Evolutionary conservation across 2,888 invertebrate species (phyloP), one percentile per base, ranked within the genome.

Genomic region (Phrixothrix hirtus): DNA sequence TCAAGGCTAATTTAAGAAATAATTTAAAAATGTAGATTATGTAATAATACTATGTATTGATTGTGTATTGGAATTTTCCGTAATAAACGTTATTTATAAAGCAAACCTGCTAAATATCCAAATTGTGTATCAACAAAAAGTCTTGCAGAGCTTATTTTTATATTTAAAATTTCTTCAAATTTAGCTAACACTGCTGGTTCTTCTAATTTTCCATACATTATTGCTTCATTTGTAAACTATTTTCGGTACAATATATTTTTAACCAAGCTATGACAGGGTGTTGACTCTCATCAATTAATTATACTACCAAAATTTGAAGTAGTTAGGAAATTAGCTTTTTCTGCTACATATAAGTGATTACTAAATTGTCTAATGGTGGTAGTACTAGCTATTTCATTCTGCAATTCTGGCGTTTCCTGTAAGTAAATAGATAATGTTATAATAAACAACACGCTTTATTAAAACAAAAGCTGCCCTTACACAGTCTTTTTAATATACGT

Each of bases 301-400:
- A 32, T 14, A 14, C 4, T 11, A 9, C 12, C 32, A 32, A 32
- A 32, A 32, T 32, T 12, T 2, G 32, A 32, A 9, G 32, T 2
- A 13, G 32, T 32, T 4, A 25, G 25, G 7, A 4, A 7, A 25
- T 25, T 7, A 25, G 25, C 25, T 25, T 25, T 25, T 25, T 32
- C 32, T 11, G 12, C 12, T 11, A 13, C 32, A 14, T 32, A 9
- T 7, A 14, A 10, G 2, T 4, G 14, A 14, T 32, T 32, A 9
- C 32, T 14, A 32, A 32, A 32, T 14, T 32, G 32, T 32, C 32
- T 14, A 9, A 32, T n/a, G n/a, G n/a, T 32, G n/a, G 32, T 32
- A 9, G 12, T 14, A 9, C 2, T 32, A 2, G 32, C 32, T 3
- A 32, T 32, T 32, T 32, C 32, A 7, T 4, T 11, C n/a, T 32